A percentile compares a stretch with the other conserved stretches of the same genome.
Conservation (phyloP, 2,797 vertebrate species). For the Distichodus sexfasciatus region DNA sequence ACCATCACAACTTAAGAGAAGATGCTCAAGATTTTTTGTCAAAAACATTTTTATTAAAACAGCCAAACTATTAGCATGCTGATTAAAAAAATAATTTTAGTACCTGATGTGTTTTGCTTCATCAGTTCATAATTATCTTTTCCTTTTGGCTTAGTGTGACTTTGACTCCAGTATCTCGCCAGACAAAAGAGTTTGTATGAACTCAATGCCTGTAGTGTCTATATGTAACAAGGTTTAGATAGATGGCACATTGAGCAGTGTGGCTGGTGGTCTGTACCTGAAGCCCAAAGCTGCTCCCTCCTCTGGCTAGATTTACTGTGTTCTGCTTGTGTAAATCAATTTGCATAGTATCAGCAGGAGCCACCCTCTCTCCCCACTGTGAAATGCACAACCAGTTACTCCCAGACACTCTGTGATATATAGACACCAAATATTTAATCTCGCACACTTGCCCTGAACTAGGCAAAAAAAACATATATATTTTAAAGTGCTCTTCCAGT, state of each 20-base stretch:
- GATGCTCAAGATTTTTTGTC: too few species aligned
- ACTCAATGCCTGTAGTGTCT: slow-evolving; percentile 20
- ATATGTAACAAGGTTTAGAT: slow-evolving; percentile 39
- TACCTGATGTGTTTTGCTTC: too few species aligned
- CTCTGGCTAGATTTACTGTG: slow-evolving; percentile 46
- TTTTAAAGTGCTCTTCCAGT: slow-evolving; percentile 6
- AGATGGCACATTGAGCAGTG: slow-evolving; percentile 23
- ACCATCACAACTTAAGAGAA: too few species aligned
- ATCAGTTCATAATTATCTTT: too few species aligned
- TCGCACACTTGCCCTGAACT: slow-evolving; percentile 34
- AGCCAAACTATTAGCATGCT: too few species aligned
- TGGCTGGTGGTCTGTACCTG: slow-evolving; percentile 28
- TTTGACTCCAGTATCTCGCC: too few species aligned
- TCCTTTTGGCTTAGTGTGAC: too few species aligned
- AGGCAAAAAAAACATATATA: background rate
- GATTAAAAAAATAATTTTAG: too few species aligned
- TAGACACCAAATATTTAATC: slow-evolving; percentile 53
- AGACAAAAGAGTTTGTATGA: slow-evolving; percentile 28
- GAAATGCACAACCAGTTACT: slow-evolving; percentile 47
- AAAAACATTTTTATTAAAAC: too few species aligned
- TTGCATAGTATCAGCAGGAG: slow-evolving; percentile 40
- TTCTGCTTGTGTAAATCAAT: slow-evolving; percentile 50
- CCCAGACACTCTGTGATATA: slow-evolving; percentile 48
- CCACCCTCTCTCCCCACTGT: slow-evolving; percentile 36
- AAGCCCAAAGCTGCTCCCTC: slow-evolving; percentile 30